Conservation (phyloP, 2,888 invertebrate species). For the Drosophila paucipuncta region DNA sequence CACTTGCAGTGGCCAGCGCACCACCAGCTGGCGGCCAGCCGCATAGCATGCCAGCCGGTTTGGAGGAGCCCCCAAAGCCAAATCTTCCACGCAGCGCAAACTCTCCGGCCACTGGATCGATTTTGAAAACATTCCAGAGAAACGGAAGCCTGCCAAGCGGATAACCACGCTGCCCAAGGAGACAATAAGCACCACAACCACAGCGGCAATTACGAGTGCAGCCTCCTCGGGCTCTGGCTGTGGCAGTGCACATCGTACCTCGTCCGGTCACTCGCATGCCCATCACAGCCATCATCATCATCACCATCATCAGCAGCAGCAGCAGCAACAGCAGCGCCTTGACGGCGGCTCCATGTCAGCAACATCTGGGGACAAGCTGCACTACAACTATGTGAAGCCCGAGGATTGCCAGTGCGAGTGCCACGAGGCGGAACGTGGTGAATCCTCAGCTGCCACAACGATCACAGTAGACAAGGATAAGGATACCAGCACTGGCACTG, state of each 20-base stretch:
- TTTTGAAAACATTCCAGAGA: conserved; percentile 94
- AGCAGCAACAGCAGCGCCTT: conserved; percentile 36
- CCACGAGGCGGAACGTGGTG: conserved; percentile 87
- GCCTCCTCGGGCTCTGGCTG: conserved; percentile 39
- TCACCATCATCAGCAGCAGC: conserved; percentile 44
- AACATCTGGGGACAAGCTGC: conserved; percentile 83
- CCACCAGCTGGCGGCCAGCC: conserved; percentile 3
- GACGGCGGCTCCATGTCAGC: conserved; percentile 23
- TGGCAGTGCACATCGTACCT: conserved; percentile 30
- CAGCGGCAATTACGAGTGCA: conserved; percentile 46
- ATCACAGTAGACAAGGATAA: conserved; percentile 39
- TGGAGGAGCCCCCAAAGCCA: conserved; percentile 59
- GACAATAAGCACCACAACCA: conserved; percentile 51
- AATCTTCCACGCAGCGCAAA: conserved; percentile 80
- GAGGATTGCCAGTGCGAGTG: conserved; percentile 95
- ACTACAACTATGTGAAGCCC: conserved; percentile 93
- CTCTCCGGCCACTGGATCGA: conserved; percentile 91
- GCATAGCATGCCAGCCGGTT: conserved; percentile 1
- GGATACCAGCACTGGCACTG: conserved; percentile 60
- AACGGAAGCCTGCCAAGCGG: conserved; percentile 92
- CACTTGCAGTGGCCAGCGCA: background rate
- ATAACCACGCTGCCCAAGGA: conserved; percentile 92
- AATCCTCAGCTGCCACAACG: conserved; percentile 55
- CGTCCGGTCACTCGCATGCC: conserved; percentile 26
- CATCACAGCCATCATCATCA: conserved; percentile 43